Base-by-base conservation (phyloP, 2,797 vertebrate species). In the Sebastiscus albofasciatus region DNA sequence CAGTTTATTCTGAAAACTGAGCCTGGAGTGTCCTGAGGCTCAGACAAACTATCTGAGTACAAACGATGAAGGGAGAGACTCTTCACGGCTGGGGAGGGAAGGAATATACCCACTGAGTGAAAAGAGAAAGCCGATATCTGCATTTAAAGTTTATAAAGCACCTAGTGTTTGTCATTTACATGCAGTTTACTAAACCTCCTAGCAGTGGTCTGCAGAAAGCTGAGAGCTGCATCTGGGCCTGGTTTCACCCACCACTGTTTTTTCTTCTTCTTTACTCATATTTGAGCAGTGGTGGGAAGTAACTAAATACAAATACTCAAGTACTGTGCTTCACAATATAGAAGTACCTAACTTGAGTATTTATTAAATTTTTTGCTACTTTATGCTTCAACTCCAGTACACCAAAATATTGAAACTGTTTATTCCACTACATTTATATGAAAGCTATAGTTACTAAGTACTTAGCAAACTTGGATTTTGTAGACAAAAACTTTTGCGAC, bases 1-100 rank as follows among this genome's bases (percentile, higher is more conserved):
- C 72, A 79, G 87, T 90, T 91, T 90, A 82, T 90, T 90, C 88
- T 90, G 93, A 87, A 94, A 94, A 73, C 83, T 71, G 90, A 94
- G 80, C 87, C 85, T 2, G 7, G 9, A 54, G 49, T 89, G 87
- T 93, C 94, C 93, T 22, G 84, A 87, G 94, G 93, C 92, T 86
- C 83, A 81, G 84, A 42, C 81, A 88, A 88, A 90, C 83, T 82
- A 89, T 89, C 84, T 10, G 72, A 83, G 72, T 13, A 77, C 66
- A 87, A 88, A 87, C 24, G 31, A 72, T n/a, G 49, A 75, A 66
- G 81, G 72, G 1, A 77, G 70, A 84, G 67, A 58, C 77, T 84
- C 61, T 29, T 82, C 56, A 16, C 71, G 61, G 67, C 39, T 18
- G 12, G 5, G 18, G 24, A 58, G 71, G 60, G 69, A 60, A 67